These are phyloP conservation scores for Hipposideros larvatus DNA, from an alignment of 2,797 vertebrate species.

Conservation along the genomic window DNA sequence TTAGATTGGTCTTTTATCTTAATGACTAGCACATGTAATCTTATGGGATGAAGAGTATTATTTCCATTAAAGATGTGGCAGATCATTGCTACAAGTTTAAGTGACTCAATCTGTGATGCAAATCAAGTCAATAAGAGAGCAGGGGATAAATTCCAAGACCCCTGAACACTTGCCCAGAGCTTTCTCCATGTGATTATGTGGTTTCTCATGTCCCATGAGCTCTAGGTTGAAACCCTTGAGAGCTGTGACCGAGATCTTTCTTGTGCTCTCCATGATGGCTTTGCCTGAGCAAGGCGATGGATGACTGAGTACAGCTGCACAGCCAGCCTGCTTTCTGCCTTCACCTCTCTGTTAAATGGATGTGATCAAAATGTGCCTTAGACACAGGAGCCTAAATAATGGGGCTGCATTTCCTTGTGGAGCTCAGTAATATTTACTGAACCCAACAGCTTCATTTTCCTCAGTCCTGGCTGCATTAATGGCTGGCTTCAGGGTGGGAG, in stretches of 20 bases:
- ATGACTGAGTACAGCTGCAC: neutral
- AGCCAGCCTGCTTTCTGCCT: constrained; percentile 72
- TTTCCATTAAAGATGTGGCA: neutral
- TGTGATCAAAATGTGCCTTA: constrained; percentile 86
- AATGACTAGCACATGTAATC: neutral
- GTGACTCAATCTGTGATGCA: neutral
- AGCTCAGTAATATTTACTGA: constrained; percentile 89
- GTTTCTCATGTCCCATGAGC: neutral
- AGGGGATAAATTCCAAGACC: neutral
- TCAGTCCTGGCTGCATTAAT: constrained; percentile 88
- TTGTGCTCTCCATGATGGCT: neutral
- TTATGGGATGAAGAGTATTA: neutral
- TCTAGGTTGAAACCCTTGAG: neutral
- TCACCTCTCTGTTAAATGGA: constrained; percentile 85
- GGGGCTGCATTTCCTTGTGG: constrained; percentile 79
- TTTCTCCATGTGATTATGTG: neutral
- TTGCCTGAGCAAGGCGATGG: neutral
- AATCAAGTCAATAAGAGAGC: neutral
- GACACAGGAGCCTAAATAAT: constrained; percentile 88
- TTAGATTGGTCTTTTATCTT: neutral
- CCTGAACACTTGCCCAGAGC: neutral
- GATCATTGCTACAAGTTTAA: neutral
- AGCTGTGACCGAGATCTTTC: neutral
- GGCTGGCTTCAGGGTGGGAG: constrained; percentile 85
- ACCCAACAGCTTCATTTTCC: constrained; percentile 89